These are phyloP conservation scores for Pardalotus punctatus DNA, from an alignment of 2,113 vertebrate genomes.

Conservation along the genomic window DNA sequence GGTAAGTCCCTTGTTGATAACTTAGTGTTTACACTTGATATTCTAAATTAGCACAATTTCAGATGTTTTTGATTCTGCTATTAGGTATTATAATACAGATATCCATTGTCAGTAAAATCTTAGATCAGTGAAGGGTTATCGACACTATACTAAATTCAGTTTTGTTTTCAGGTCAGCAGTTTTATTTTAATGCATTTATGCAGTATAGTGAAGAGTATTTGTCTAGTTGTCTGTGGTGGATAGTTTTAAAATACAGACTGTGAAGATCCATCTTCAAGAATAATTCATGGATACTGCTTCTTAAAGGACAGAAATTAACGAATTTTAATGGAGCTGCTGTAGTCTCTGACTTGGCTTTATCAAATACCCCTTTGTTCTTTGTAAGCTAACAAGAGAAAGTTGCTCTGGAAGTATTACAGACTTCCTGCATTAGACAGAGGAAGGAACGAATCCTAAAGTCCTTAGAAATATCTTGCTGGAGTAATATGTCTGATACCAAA, in stretches of 20 bases:
- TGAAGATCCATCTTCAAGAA: background rate
- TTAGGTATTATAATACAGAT: background rate
- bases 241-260: background rate
- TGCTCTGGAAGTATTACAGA: background rate
- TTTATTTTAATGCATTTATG: background rate
- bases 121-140: background rate
- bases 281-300: background rate
- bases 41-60: background rate
- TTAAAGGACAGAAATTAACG: background rate
- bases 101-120: background rate
- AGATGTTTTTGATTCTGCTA: background rate
- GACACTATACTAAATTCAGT: background rate
- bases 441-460: background rate
- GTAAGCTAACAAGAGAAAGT: background rate
- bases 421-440: background rate
- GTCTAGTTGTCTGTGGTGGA: background rate
- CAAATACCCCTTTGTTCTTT: background rate
- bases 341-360: background rate
- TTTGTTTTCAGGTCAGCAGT: background rate
- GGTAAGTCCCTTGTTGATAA: constrained; percentile 72
- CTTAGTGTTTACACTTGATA: background rate
- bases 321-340: background rate
- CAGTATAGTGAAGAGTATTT: background rate
- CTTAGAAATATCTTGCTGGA: background rate
- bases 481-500: background rate